A percentile compares a stretch with the other conserved stretches of the same genome.
Conservation (phyloP, 2,113 vertebrate species). For the Rhegmatorhina hoffmannsi region DNA sequence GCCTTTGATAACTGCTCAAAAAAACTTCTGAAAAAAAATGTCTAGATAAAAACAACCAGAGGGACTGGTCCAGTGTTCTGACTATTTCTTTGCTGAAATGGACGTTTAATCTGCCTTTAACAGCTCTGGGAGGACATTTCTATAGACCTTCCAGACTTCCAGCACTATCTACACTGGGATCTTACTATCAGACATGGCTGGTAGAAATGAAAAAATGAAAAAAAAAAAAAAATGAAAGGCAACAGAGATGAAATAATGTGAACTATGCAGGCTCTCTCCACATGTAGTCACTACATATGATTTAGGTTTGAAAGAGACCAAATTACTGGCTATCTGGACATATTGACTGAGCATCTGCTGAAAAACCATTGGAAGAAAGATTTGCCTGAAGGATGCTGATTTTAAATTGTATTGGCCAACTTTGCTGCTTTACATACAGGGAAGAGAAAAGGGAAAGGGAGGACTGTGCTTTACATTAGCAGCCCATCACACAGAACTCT, state of each 20-base stretch:
- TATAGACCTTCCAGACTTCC: neutral
- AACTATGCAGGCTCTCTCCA: neutral
- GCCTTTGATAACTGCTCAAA: slow-evolving; percentile 51
- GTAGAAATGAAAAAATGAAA: neutral
- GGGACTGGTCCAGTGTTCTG: slow-evolving; percentile 9
- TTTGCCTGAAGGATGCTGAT: neutral
- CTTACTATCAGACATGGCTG: neutral
- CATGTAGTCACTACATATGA: neutral
- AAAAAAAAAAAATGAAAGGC: neutral
- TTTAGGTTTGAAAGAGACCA: neutral
- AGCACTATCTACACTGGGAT: neutral
- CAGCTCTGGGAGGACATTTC: neutral
- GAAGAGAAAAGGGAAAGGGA: neutral
- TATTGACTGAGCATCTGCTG: neutral
- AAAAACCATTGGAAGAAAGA: neutral
- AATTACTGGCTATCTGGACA: neutral
- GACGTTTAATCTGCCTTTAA: neutral
- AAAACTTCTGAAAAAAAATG: slow-evolving; percentile 41
- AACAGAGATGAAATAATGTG: neutral
- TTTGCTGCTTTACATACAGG: neutral
- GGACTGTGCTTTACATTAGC: neutral
- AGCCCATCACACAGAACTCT: neutral
- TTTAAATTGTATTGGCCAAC: neutral
- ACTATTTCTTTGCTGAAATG: slow-evolving; percentile 34
- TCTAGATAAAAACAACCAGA: slow-evolving; percentile 21